These are phyloP conservation scores for Pseudomyrmex dendroicus DNA, from an alignment of 1,140 invertebrate species.

Conservation along the genomic window DNA sequence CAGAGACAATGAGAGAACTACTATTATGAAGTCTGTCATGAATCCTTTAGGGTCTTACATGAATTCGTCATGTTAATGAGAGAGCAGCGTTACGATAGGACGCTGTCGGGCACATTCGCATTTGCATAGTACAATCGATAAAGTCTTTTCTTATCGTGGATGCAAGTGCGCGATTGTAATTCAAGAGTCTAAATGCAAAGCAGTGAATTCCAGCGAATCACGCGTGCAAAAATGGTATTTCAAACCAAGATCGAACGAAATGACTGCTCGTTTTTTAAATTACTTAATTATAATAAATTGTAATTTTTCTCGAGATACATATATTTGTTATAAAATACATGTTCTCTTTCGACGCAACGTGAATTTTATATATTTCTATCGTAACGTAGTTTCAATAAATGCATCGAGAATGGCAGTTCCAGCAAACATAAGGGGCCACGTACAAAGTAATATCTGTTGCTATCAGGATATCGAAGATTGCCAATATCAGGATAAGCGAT, in stretches of 20 bases:
- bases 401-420: slow-evolving; percentile 51
- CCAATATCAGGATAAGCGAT: slow-evolving; percentile 58
- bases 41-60: slow-evolving; percentile 35
- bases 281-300: slow-evolving; percentile 15
- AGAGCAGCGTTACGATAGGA: slow-evolving; percentile 38
- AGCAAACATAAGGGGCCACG: slow-evolving; percentile 46
- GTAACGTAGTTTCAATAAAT: slow-evolving; percentile 48
- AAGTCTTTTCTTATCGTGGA: slow-evolving; percentile 35
- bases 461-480: slow-evolving; percentile 56
- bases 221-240: slow-evolving; percentile 14
- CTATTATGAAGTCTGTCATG: neutral
- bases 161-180: slow-evolving; percentile 36
- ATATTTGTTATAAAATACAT: slow-evolving; percentile 8
- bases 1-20: neutral
- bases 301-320: neutral
- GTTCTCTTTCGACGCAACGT: neutral
- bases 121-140: slow-evolving; percentile 60
- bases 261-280: slow-evolving; percentile 7
- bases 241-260: slow-evolving; percentile 27
- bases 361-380: slow-evolving; percentile 39
- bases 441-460: slow-evolving; percentile 58
- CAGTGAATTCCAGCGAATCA: slow-evolving; percentile 12
- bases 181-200: slow-evolving; percentile 38
- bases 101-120: slow-evolving; percentile 57
- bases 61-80: slow-evolving; percentile 46